Evolutionary conservation across 2,113 vertebrate species (phyloP).

Genomic region (Rhea pennata): DNA sequence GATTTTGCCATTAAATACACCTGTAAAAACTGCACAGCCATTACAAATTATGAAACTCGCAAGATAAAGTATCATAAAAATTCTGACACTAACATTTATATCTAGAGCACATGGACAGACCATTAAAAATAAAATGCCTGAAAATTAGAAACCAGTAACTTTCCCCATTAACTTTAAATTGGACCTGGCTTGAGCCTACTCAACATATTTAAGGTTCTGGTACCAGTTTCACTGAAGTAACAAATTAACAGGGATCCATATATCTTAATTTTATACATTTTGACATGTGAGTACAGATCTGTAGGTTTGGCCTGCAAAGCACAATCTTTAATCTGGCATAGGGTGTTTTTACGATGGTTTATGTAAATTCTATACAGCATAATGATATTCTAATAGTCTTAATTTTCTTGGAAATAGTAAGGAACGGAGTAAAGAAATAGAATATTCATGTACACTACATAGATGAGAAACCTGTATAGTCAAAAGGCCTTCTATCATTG

Average conservation of each 20-base stretch:
- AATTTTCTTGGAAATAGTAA: background rate
- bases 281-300: background rate
- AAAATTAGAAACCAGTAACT: background rate
- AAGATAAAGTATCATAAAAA: background rate
- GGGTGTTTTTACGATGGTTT: rapidly evolving
- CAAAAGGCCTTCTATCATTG: background rate
- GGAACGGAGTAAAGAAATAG: background rate
- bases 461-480: background rate
- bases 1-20: slow-evolving; percentile 29
- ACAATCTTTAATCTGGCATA: background rate
- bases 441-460: background rate
- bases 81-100: background rate
- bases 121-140: background rate
- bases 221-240: background rate
- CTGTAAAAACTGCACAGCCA: slow-evolving; percentile 8
- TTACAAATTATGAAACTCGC: background rate
- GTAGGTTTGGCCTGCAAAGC: background rate
- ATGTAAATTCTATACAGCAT: background rate
- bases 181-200: background rate
- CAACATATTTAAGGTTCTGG: background rate
- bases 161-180: background rate
- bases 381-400: background rate
- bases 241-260: background rate
- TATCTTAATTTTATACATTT: background rate
- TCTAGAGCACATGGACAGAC: background rate